Percentiles rank a stretch among this genome's conserved stretches.
Evolutionary conservation across 2,797 vertebrate species (phyloP).

Genomic region (Benthosema pterotum): DNA sequence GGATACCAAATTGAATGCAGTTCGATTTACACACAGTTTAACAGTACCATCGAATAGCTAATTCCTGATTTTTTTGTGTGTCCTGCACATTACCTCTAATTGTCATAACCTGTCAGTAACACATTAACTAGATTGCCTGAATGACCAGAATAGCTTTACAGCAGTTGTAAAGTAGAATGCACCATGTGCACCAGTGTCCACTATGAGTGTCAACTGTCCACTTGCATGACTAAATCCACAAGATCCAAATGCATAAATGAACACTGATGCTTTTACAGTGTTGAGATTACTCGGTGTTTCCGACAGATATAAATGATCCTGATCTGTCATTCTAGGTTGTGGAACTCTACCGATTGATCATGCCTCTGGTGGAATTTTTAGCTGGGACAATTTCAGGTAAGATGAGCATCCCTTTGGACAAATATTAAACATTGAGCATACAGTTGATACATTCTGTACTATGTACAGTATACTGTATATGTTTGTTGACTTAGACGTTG

Average conservation of each 20-base stretch:
- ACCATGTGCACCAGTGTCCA: too few relatives aligned
- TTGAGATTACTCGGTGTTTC: not conserved
- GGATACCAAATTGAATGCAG: not conserved
- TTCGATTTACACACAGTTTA: not conserved
- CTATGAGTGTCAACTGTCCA: too few relatives aligned
- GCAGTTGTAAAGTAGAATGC: not conserved
- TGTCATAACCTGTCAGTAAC: not conserved
- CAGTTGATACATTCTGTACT: not conserved
- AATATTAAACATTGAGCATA: not conserved
- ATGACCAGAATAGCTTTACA: not conserved
- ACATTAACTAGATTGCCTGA: not conserved
- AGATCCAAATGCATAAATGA: too few relatives aligned
- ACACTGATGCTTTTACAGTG: too few relatives aligned
- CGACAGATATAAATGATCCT: not conserved
- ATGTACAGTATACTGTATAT: too few relatives aligned
- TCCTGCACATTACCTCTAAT: not conserved
- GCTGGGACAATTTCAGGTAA: slow-evolving; percentile 73
- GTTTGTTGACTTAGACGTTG: not conserved
- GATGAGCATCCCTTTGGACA: not conserved
- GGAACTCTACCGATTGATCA: slow-evolving; percentile 20
- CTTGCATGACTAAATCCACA: too few relatives aligned
- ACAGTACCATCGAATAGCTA: not conserved
- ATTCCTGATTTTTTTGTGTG: not conserved
- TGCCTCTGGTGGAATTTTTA: slow-evolving; percentile 66
- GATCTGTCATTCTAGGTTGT: slow-evolving; percentile 18